Evolutionary conservation across 2,113 vertebrate species (phyloP), one percentile per base, ranked within the genome.

Genomic region (Herpailurus yagouaroundi): DNA sequence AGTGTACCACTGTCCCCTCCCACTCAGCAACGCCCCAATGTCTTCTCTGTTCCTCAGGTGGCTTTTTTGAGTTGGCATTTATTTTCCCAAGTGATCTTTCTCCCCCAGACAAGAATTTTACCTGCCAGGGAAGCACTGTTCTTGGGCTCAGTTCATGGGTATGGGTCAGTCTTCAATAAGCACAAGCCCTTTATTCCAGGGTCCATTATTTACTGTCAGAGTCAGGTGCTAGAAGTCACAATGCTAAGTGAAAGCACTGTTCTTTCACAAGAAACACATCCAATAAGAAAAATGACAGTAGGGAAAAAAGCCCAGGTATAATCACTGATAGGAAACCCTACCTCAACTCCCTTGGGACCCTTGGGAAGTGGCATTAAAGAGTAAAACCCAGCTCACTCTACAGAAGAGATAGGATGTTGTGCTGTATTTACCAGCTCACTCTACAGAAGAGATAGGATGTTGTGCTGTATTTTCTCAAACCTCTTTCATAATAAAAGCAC

Each of bases 401-500:
- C 8, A 60, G 77, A 89, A 89, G 33, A 81, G 71, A 85, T 6
- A 60, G 60, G 31, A 93, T 5, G 5, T 3, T 57, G 41, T 0
- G 25, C 71, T 97, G 63, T 25, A 81, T 81, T 92, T 84, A n/a
- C 50, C 52, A 93, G 19, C 33, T 82, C 41, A 52, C 77, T 85
- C 66, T 77, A 83, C 8, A 60, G 77, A 89, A 89, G 33, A 81
- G 71, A 85, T 6, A 60, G 60, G 31, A 93, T 5, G 5, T 3
- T 57, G 41, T 0, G 25, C 71, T 97, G 63, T 25, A 81, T 81
- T 92, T 84, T 69, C 64, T 97, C 55, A 84, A 23, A 45, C 21
- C 15, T 80, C 71, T 96, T 93, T 96, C 89, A 76, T 88, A 83
- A 87, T 5, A 36, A 60, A 94, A 84, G 31, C 25, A 74, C 23